Base-by-base conservation (phyloP, 1,140 invertebrate genomes). In the Drosophila athabasca region DNA sequence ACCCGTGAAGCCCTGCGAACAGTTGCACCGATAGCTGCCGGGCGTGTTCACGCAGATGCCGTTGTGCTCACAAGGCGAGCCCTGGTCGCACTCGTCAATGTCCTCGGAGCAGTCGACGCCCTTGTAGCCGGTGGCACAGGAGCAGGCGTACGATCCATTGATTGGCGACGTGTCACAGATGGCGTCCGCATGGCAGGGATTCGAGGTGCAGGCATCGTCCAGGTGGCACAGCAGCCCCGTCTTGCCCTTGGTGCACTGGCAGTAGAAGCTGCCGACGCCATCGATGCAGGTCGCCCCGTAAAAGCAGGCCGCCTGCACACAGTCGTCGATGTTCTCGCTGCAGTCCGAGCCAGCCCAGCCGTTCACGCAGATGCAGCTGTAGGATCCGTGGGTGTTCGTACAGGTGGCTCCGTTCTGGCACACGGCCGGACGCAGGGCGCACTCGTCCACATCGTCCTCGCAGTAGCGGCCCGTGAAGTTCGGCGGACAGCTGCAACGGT, bases 261-360 rank as follows among this genome's bases (percentile, higher is more conserved):
- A 99, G 90, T 96, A 96, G 93, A 98, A 99, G 59, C 96, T 96
- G 11, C 97, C 98, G 31, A 99, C 97, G 17, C 97, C 93, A 88
- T 99, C 98, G 75, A 98, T 97, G 92, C 98, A 99, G 0, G 98
- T 99, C 29, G 98, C 98, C 0, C 97, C 98, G 88, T 99, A 98
- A 92, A 98, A 98, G 92, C 99, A 99, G 0, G 97, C 96, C 0
- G 97, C 96, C 19, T 95, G 96, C 2, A 95, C 95, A 90, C 98
- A 99, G 92, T 99, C 98, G 91, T 98, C 97, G 79, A 98, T 98
- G 92, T 99, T 98, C 77, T 96, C 94, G 15, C 96, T 96, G 92
- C 98, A 99, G 84, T 98, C 96, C 0, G 95, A 93, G 3, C 97
- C 97, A 0, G 96, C 96, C 97, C 97, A 98, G 15, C 97, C 97